phyloP scores from a whole-genome alignment of 2,113 vertebrate species.

The Pardalotus punctatus region DNA sequence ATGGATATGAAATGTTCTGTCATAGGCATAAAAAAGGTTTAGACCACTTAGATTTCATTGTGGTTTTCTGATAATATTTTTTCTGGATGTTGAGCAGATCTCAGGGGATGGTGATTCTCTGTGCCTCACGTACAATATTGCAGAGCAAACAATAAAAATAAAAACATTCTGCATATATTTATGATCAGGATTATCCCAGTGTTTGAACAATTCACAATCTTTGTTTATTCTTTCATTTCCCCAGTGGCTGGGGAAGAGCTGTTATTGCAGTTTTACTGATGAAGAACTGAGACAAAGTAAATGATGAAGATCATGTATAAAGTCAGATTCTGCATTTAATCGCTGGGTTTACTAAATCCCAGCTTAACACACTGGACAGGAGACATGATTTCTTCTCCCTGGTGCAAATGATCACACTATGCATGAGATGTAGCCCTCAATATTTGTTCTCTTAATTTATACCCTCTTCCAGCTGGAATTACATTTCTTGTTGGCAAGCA shows the following conservation, averaged over 20 bases:
- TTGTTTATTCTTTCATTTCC: slow-evolving; percentile 53
- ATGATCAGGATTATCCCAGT: slow-evolving; percentile 24
- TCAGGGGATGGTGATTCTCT: background rate
- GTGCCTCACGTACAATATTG: background rate
- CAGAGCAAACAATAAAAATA: slow-evolving; percentile 41
- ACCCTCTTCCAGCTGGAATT: background rate
- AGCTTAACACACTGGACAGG: background rate
- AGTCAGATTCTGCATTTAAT: background rate
- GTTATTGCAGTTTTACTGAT: background rate
- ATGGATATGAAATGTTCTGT: background rate
- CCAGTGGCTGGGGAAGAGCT: background rate
- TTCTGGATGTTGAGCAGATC: background rate
- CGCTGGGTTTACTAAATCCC: background rate
- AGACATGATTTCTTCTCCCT: background rate
- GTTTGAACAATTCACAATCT: slow-evolving; percentile 40
- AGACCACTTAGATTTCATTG: slow-evolving; percentile 1
- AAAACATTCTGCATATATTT: slow-evolving; percentile 57
- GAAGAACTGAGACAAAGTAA: background rate
- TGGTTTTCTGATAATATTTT: slow-evolving; percentile 2
- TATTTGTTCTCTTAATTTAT: background rate
- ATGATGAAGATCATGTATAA: background rate
- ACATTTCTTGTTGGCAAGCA: background rate
- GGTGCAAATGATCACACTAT: background rate
- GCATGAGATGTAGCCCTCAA: background rate
- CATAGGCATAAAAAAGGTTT: background rate